Conservation (phyloP, 2,797 vertebrate species). For the Phaenicophaeus curvirostris region DNA sequence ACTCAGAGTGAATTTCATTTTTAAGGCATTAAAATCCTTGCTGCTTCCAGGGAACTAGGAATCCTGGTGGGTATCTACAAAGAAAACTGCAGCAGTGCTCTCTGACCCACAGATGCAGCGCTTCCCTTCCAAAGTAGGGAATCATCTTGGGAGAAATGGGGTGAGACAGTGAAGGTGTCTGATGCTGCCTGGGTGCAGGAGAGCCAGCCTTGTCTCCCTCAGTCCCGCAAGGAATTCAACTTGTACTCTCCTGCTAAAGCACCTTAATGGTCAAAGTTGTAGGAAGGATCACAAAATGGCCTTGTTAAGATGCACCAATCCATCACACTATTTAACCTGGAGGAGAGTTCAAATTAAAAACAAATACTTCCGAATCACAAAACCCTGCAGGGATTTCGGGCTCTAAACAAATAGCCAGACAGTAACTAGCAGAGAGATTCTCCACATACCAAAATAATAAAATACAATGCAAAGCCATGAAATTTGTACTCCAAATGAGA, state of each 20-base stretch:
- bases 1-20: constrained; percentile 22
- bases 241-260: background rate
- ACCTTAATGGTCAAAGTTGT: background rate
- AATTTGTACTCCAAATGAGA: background rate
- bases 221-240: background rate
- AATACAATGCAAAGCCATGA: background rate
- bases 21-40: constrained; percentile 14
- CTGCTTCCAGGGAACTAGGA: background rate
- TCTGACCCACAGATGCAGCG: background rate
- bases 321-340: background rate
- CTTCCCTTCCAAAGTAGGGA: background rate
- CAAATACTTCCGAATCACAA: background rate
- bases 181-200: background rate
- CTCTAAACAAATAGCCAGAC: background rate
- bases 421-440: background rate
- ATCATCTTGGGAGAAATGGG: background rate
- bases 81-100: background rate
- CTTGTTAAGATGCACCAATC: background rate
- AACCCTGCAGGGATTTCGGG: background rate
- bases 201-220: background rate
- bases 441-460: background rate
- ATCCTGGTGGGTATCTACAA: background rate
- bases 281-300: background rate
- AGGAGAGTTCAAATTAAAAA: background rate
- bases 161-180: background rate